Conservation (phyloP, 2,113 vertebrate genomes). For the Arothron firmamentum region DNA sequence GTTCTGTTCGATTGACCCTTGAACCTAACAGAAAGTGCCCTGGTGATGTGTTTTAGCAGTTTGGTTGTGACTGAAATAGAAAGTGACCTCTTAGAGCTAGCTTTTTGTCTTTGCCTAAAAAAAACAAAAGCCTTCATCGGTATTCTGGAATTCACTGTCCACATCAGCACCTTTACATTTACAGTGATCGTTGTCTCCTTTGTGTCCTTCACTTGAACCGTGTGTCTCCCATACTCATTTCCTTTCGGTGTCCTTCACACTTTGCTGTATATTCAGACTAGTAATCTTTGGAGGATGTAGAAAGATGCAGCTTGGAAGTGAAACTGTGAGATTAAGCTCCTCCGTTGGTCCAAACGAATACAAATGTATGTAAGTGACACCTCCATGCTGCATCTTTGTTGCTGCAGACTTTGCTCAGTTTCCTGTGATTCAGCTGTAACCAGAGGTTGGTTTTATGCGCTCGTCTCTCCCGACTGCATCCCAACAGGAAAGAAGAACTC, state of each 20-base stretch:
- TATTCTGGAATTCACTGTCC: conserved; percentile 50
- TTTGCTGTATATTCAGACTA: conserved; percentile 29
- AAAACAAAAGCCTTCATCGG: conserved; percentile 38
- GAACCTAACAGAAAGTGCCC: conserved; percentile 1
- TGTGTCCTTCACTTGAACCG: conserved; percentile 54
- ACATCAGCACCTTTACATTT: conserved; percentile 54
- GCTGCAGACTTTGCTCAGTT: conserved; percentile 16
- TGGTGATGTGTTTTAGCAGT: conserved; percentile 42
- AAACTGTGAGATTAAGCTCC: neutral
- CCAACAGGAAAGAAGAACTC: conserved; percentile 96
- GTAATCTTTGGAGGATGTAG: conserved; percentile 28
- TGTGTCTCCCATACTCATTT: conserved; percentile 52
- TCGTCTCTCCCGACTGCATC: conserved; percentile 54
- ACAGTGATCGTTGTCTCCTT: conserved; percentile 55
- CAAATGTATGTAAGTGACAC: neutral
- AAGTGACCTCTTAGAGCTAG: conserved; percentile 22
- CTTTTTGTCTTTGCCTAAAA: conserved; percentile 14
- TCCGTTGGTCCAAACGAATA: neutral
- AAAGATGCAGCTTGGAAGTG: conserved; percentile 55
- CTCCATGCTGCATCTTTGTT: conserved; percentile 54
- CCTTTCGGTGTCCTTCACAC: conserved; percentile 54
- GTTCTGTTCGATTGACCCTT: no score
- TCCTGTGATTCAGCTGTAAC: conserved; percentile 34
- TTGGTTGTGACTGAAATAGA: conserved; percentile 43
- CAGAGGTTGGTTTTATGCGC: conserved; percentile 27